These are phyloP conservation scores for Pandemis cinnamomeana DNA, from an alignment of 2,888 invertebrate genomes.

Conservation along the genomic window DNA sequence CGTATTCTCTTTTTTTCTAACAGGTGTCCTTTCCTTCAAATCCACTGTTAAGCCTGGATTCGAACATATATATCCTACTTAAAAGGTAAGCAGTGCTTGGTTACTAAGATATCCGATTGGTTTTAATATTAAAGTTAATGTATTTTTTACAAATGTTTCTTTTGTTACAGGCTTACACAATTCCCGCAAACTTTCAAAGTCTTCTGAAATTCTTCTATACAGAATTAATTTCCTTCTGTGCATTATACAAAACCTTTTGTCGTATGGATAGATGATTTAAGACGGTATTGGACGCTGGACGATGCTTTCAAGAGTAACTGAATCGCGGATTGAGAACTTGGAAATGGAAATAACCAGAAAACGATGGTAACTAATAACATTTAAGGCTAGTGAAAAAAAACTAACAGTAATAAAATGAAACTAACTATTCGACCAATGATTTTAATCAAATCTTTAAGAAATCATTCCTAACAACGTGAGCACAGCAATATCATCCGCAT, in stretches of 20 bases:
- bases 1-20: background rate
- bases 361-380: background rate
- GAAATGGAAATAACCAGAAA: background rate
- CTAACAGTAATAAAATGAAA: background rate
- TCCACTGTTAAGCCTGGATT: background rate
- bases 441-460: background rate
- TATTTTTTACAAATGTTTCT: background rate
- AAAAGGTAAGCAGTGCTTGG: background rate
- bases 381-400: slow-evolving; percentile 2
- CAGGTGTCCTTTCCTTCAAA: background rate
- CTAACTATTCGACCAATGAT: background rate
- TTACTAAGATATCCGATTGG: background rate
- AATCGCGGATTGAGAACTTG: background rate
- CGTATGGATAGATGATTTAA: slow-evolving; percentile 1
- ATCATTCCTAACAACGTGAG: background rate
- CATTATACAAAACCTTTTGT: background rate
- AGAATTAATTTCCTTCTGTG: background rate
- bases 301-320: background rate
- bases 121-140: background rate
- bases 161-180: background rate
- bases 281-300: background rate
- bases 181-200: background rate
- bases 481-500: background rate
- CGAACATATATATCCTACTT: background rate
- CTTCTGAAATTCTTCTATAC: slow-evolving; percentile 3